A percentile compares a stretch with the other conserved stretches of the same genome.
These are phyloP conservation scores for Palythoa heliodiscus DNA, from an alignment of 92 coral and sea anemone species.

Conservation along the genomic window DNA sequence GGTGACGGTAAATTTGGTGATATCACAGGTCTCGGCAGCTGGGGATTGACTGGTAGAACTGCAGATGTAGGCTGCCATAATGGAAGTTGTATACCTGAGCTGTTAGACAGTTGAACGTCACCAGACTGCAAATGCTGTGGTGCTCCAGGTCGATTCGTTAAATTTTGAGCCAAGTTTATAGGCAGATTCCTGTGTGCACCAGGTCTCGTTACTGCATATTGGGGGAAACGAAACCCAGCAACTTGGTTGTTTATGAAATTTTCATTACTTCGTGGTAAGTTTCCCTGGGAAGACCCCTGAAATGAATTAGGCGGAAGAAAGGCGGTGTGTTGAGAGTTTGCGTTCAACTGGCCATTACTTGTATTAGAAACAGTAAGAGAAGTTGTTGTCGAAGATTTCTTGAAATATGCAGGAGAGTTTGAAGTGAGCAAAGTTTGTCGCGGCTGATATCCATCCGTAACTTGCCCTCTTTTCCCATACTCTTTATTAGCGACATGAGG, in stretches of 20 bases:
- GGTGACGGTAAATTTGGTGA: background rate
- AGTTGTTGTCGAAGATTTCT: background rate
- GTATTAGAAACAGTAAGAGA: background rate
- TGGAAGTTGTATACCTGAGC: background rate
- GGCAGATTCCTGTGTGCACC: background rate
- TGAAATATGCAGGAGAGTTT: background rate
- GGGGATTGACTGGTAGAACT: background rate
- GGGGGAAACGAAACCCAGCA: constrained; percentile 7
- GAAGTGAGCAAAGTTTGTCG: background rate
- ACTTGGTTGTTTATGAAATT: background rate
- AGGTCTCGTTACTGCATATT: background rate
- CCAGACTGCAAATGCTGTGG: background rate
- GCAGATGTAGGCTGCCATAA: background rate
- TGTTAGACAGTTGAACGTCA: background rate
- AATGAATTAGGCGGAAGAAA: background rate
- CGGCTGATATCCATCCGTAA: background rate
- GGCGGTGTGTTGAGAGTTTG: background rate
- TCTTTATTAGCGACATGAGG: background rate
- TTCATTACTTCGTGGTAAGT: background rate
- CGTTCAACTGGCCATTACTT: background rate
- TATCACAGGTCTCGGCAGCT: background rate
- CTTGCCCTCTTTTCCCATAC: background rate
- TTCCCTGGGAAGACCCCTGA: background rate
- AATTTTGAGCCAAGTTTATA: background rate
- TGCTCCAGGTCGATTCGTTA: background rate